Conservation (phyloP, 2,888 invertebrate species). For the Erebia aethiops region DNA sequence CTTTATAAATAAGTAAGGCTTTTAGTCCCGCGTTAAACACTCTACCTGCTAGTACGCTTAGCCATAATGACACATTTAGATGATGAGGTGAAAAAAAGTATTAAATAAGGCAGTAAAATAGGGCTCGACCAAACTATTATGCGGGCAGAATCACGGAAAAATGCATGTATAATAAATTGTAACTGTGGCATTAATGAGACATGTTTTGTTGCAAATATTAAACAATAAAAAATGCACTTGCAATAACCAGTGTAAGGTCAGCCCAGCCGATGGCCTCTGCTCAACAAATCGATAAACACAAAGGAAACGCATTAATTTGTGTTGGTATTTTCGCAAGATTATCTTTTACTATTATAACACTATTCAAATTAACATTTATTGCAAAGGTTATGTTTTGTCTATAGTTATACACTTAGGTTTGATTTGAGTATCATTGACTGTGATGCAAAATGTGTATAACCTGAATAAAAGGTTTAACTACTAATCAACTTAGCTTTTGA, state of each 20-base stretch:
- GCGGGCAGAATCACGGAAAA: background rate
- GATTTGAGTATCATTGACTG: too few relatives aligned
- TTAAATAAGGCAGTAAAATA: background rate
- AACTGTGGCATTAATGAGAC: background rate
- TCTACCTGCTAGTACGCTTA: too few relatives aligned
- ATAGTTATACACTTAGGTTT: background rate
- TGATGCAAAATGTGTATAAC: too few relatives aligned
- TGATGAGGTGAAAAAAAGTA: too few relatives aligned
- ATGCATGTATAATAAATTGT: background rate
- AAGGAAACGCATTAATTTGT: slow-evolving; percentile 27
- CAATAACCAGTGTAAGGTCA: slow-evolving; percentile 35
- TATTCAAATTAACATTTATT: background rate
- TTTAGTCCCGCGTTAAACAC: too few relatives aligned
- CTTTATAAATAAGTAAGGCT: too few relatives aligned
- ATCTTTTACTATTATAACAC: slow-evolving; percentile 21
- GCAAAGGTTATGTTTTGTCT: background rate
- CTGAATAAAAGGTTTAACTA: too few relatives aligned
- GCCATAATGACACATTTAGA: too few relatives aligned
- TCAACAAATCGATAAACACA: slow-evolving; percentile 31
- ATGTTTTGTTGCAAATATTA: background rate
- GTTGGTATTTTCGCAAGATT: slow-evolving; percentile 17
- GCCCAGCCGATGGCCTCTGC: slow-evolving; percentile 33
- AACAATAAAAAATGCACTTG: slow-evolving; percentile 20
- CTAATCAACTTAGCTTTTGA: too few relatives aligned
- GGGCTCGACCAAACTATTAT: background rate